phyloP scores from a whole-genome alignment of 2,888 invertebrate species.

The Eretmocerus hayati region DNA sequence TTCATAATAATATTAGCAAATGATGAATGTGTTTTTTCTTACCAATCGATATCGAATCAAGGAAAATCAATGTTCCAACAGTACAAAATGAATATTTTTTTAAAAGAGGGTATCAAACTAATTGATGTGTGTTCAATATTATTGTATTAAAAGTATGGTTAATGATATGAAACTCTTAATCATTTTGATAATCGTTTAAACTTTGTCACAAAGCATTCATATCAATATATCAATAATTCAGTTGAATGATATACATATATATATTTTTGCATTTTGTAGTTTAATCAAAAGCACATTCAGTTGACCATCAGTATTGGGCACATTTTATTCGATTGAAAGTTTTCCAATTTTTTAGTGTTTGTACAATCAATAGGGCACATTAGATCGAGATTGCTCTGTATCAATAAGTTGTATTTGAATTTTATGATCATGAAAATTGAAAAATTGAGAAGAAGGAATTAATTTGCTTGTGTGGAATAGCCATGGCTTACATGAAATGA shows the following conservation, averaged over 20 bases:
- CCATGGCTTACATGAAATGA: too few species aligned
- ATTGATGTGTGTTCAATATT: conserved; percentile 14
- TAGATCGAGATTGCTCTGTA: too few species aligned
- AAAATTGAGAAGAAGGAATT: too few species aligned
- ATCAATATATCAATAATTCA: conserved; percentile 13
- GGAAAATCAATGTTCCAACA: too few species aligned
- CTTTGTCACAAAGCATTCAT: conserved; percentile 9
- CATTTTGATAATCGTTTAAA: not conserved
- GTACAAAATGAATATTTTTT: conserved; percentile 1
- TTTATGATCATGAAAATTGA: too few species aligned
- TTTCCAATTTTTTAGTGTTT: conserved; percentile 9
- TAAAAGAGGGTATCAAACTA: conserved; percentile 11
- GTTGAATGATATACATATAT: conserved; percentile 18
- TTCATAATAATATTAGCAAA: too few species aligned
- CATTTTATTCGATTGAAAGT: conserved; percentile 7
- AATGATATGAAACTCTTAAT: not conserved
- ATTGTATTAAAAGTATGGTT: conserved; percentile 12
- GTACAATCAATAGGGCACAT: too few species aligned
- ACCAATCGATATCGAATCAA: too few species aligned
- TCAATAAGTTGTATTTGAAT: too few species aligned
- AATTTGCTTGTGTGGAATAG: too few species aligned
- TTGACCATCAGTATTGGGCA: conserved; percentile 19
- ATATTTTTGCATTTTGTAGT: conserved; percentile 18
- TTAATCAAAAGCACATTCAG: conserved; percentile 9
- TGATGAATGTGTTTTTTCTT: too few species aligned